phyloP scores from a whole-genome alignment of 2,113 vertebrate species.

The Grus americana region DNA sequence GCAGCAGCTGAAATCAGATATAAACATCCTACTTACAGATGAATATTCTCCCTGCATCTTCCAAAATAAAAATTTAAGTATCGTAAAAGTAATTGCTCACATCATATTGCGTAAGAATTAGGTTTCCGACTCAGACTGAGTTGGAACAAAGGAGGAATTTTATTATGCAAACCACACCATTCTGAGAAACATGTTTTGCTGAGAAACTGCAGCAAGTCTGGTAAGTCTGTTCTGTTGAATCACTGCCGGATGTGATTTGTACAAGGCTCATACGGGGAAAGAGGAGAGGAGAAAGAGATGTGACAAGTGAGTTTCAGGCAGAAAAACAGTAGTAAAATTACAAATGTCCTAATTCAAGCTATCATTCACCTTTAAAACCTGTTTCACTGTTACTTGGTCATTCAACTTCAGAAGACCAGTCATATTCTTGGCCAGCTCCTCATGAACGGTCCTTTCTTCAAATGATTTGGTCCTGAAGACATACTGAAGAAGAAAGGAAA shows the following conservation, averaged over 20 bases:
- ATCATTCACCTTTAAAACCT: constrained; percentile 86
- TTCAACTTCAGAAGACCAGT: constrained; percentile 91
- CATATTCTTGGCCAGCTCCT: constrained; percentile 90
- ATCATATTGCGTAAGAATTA: background rate
- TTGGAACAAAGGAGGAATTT: background rate
- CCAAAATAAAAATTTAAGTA: background rate
- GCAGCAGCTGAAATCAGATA: background rate
- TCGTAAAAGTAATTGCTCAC: background rate
- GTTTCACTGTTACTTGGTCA: constrained; percentile 86
- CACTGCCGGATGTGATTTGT: background rate
- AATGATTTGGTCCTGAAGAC: constrained; percentile 90
- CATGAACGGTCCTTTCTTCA: constrained; percentile 90
- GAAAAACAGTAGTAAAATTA: background rate
- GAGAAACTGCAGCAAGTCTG: background rate
- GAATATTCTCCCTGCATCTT: background rate
- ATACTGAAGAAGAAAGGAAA: constrained; percentile 76
- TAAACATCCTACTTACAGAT: background rate
- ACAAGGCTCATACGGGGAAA: background rate
- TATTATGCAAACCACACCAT: background rate
- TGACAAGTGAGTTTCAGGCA: background rate
- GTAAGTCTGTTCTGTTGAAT: background rate
- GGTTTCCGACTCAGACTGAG: background rate
- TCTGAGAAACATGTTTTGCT: background rate
- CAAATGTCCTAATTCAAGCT: background rate
- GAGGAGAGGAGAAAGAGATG: background rate